phyloP scores from a whole-genome alignment of 2,113 vertebrate species.

The Mesitornis unicolor region DNA sequence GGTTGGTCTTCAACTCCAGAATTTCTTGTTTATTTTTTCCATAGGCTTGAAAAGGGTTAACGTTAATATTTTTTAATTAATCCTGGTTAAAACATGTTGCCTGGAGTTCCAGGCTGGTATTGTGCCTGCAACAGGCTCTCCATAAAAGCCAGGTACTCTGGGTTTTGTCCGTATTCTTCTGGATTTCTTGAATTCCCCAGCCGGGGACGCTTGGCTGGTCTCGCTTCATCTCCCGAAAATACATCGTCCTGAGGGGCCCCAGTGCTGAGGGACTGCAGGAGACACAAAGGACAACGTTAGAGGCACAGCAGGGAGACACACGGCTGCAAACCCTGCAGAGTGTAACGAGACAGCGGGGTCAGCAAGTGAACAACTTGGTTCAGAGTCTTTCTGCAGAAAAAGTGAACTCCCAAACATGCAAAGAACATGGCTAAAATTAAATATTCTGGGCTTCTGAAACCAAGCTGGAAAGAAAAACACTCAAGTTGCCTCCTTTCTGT shows the following conservation, averaged over 20 bases:
- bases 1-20: conserved; percentile 37
- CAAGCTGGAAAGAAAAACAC: not conserved
- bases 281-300: not conserved
- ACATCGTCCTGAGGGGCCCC: conserved; percentile 69
- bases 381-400: not conserved
- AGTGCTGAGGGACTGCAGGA: conserved; percentile 78
- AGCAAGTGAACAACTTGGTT: not conserved
- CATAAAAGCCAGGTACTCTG: conserved; percentile 84
- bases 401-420: not conserved
- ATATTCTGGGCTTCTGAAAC: not conserved
- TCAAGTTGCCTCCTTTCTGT: not conserved
- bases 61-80: not conserved
- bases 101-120: conserved; percentile 72
- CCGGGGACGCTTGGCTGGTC: conserved; percentile 86
- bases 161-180: conserved; percentile 67
- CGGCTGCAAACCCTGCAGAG: rapidly evolving
- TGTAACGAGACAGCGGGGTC: not conserved
- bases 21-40: not conserved
- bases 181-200: conserved; percentile 60
- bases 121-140: conserved; percentile 84
- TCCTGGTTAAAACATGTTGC: conserved; percentile 63
- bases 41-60: conserved; percentile 36
- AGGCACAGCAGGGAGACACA: not conserved
- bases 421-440: not conserved
- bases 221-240: conserved; percentile 75